Evolutionary conservation across 2,888 invertebrate species (phyloP).

Genomic region (Drosophila prostipennis): DNA sequence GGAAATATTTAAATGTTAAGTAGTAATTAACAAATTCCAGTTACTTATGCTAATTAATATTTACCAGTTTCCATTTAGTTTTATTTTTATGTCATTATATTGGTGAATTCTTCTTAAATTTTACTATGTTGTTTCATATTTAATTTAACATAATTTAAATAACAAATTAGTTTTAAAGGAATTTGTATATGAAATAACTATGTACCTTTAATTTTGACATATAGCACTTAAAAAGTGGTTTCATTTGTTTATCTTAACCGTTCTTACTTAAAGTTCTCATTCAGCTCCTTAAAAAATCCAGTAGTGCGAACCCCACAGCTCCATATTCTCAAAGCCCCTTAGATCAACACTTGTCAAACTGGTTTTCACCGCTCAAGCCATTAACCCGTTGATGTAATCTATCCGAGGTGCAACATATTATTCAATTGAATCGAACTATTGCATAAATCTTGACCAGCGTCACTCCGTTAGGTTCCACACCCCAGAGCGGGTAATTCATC

Average conservation of each 20-base stretch:
- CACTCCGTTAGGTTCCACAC: conserved; percentile 1
- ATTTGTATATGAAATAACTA: too few species aligned
- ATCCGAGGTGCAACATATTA: conserved; percentile 39
- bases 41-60: too few species aligned
- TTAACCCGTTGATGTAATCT: conserved; percentile 46
- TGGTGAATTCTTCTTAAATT: too few species aligned
- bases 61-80: background rate
- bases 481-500: conserved; percentile 30
- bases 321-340: conserved; percentile 2
- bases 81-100: background rate
- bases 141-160: too few species aligned
- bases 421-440: conserved; percentile 25
- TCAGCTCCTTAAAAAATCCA: background rate
- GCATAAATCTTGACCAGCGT: conserved; percentile 42
- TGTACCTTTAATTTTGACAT: too few species aligned
- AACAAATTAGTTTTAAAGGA: too few species aligned
- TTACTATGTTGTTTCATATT: too few species aligned
- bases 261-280: background rate
- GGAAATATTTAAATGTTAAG: background rate
- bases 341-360: conserved; percentile 16
- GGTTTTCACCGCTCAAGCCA: conserved; percentile 26
- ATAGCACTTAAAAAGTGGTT: too few species aligned
- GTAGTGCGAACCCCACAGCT: background rate
- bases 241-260: too few species aligned
- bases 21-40: too few species aligned